These are phyloP conservation scores for Suillia variegata DNA, from an alignment of 2,888 invertebrate species.

Conservation along the genomic window DNA sequence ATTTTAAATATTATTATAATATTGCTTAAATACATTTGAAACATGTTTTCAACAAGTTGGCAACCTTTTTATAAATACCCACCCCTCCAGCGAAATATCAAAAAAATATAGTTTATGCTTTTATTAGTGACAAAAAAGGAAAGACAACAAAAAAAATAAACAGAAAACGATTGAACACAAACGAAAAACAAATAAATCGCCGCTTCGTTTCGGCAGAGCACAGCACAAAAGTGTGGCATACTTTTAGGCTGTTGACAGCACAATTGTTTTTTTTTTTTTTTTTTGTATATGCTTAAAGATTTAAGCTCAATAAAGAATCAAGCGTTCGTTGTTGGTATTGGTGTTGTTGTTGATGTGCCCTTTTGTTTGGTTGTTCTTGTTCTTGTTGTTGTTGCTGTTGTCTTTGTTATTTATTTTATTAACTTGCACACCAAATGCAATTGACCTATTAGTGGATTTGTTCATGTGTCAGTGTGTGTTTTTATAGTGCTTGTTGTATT, in stretches of 20 bases:
- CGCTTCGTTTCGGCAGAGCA: not conserved
- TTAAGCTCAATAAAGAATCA: not conserved
- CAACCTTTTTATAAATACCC: too few species aligned
- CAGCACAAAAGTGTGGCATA: not conserved
- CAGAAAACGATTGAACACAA: too few species aligned
- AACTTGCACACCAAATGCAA: constrained; percentile 4
- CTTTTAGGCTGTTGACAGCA: not conserved
- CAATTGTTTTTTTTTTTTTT: not conserved
- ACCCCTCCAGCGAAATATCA: too few species aligned
- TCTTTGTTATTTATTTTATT: not conserved
- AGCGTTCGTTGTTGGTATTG: not conserved
- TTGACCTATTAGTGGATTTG: constrained; percentile 2
- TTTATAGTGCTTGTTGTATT: not conserved
- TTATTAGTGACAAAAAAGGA: not conserved
- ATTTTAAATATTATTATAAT: too few species aligned
- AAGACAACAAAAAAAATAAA: too few species aligned
- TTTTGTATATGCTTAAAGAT: not conserved
- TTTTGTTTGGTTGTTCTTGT: not conserved
- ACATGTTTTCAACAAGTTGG: too few species aligned
- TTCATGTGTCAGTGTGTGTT: too few species aligned
- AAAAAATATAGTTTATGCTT: not conserved
- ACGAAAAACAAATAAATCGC: not conserved
- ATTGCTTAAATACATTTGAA: too few species aligned
- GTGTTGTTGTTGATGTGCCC: not conserved
- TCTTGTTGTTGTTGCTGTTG: not conserved